Conservation (phyloP, 2,888 invertebrate genomes). For the Bellardia bayeri region DNA sequence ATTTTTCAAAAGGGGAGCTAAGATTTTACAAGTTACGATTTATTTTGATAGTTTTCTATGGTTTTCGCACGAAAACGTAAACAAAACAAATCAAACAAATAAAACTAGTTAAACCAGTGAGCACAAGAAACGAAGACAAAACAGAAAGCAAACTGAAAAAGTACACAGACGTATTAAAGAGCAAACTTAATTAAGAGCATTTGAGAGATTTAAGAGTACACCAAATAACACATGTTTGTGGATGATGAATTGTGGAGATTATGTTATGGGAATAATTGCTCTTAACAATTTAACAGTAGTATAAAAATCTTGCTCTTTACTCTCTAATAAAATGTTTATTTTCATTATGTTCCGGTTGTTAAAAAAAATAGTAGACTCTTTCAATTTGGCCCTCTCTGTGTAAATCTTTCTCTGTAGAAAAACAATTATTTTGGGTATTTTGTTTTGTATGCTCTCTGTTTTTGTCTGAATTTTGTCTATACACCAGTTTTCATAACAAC, state of each 20-base stretch:
- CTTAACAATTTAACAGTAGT: constrained; percentile 7
- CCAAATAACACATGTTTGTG: constrained; percentile 28
- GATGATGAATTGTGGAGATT: constrained; percentile 64
- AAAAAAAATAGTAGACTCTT: neutral
- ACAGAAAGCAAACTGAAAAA: neutral
- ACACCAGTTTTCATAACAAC: constrained; percentile 74
- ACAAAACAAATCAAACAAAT: constrained; percentile 51
- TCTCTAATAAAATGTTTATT: neutral
- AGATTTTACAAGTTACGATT: constrained; percentile 65
- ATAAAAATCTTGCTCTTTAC: neutral
- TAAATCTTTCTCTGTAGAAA: neutral
- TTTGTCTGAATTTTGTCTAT: constrained; percentile 71
- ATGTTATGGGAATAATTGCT: constrained; percentile 24
- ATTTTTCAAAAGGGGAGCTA: constrained; percentile 9
- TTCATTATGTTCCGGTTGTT: neutral
- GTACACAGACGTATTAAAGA: constrained; percentile 1
- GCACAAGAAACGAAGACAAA: neutral
- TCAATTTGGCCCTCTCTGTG: neutral
- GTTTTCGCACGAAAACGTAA: constrained; percentile 34
- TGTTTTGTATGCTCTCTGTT: constrained; percentile 57
- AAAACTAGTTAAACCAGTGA: neutral
- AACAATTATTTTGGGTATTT: neutral
- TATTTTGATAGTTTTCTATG: constrained; percentile 65
- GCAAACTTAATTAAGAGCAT: neutral
- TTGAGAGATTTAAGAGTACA: neutral